Evolutionary conservation across 2,888 invertebrate species (phyloP).

Genomic region (Sialis fuliginosa): DNA sequence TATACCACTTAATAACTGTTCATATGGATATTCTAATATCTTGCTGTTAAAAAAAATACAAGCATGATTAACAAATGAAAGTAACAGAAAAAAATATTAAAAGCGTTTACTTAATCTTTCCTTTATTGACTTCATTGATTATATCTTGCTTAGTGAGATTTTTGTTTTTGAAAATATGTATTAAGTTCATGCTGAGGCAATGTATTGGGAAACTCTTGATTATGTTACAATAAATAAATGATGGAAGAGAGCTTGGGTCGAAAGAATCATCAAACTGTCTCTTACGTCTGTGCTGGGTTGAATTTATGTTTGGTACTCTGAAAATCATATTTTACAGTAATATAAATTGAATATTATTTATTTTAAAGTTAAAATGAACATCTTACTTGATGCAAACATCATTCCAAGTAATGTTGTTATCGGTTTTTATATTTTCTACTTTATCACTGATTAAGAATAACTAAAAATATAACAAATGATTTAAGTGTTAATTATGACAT

Average conservation of each 20-base stretch:
- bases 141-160: conserved; percentile 40
- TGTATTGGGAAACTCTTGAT: conserved; percentile 37
- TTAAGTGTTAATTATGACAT: not conserved
- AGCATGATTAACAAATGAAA: conserved; percentile 1
- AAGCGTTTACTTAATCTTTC: conserved; percentile 25
- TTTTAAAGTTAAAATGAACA: conserved; percentile 1
- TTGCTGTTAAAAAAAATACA: conserved; percentile 28
- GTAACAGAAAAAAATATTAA: not conserved
- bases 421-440: conserved; percentile 9
- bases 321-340: conserved; percentile 3
- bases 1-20: conserved; percentile 41
- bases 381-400: conserved; percentile 36
- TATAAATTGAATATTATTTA: conserved; percentile 8
- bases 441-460: conserved; percentile 3
- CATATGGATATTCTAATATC: conserved; percentile 44
- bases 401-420: conserved; percentile 20
- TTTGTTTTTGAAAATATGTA: conserved; percentile 44
- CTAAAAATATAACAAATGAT: not conserved
- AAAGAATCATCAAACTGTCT: conserved; percentile 14
- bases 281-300: not conserved
- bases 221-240: conserved; percentile 43
- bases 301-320: conserved; percentile 20
- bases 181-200: conserved; percentile 44
- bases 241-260: conserved; percentile 38
- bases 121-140: conserved; percentile 36